Evolutionary conservation across 2,113 vertebrate genomes (phyloP).

Genomic region (Ceuthmochares aereus): DNA sequence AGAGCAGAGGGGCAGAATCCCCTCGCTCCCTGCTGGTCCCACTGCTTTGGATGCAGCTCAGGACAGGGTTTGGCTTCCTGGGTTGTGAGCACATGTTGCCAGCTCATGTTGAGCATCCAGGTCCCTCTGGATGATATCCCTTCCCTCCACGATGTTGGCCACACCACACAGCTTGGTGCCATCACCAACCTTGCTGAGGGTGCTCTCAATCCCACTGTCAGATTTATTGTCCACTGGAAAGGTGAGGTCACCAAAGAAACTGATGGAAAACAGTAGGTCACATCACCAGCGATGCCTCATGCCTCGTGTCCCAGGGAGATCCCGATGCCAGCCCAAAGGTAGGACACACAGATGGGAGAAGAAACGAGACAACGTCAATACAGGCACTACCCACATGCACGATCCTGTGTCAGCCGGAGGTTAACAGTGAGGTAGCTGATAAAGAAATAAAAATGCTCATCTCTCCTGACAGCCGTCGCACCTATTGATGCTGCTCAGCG

Average conservation of each 20-base stretch:
- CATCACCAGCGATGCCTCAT: rapidly evolving
- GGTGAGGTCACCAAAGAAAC: neutral
- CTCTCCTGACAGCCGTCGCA: rapidly evolving
- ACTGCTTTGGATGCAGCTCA: no score
- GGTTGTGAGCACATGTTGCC: no score
- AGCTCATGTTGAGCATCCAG: no score
- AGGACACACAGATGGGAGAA: neutral
- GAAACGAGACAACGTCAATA: rapidly evolving
- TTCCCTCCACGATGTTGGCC: no score
- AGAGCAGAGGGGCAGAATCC: no score
- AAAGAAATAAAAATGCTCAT: neutral
- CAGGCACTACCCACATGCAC: rapidly evolving
- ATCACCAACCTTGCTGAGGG: no score
- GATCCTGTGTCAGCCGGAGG: rapidly evolving
- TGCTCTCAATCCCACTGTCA: no score
- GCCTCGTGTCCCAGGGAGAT: neutral
- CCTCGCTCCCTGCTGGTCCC: no score
- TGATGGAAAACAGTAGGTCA: neutral
- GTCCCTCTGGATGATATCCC: no score
- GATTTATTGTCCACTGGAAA: neutral
- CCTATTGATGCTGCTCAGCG: neutral
- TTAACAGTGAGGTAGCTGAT: neutral
- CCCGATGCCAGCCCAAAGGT: rapidly evolving
- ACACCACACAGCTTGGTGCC: no score
- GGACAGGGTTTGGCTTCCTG: no score